Base-by-base conservation (phyloP, 2,888 invertebrate genomes). In the Mythimna lalbum region DNA sequence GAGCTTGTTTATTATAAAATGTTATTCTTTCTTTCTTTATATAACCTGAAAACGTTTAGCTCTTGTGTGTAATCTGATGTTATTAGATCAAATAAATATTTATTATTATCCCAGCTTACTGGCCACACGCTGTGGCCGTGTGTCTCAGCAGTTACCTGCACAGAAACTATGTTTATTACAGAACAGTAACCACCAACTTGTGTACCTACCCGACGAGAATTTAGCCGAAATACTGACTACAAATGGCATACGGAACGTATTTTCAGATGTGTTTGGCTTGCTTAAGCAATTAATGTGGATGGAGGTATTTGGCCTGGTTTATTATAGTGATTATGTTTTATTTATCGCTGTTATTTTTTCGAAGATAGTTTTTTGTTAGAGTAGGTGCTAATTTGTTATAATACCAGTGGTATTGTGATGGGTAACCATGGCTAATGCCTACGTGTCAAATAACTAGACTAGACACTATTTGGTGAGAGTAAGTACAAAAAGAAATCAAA, bases 81-180 rank as follows among this genome's bases (percentile, higher is more conserved):
- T 27, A 27, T 27, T 27, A 3, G 3, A 27, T 27, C 27, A 27
- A 27, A 27, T 27, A 27, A 27, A 3, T 3, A 27, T 27, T 27
- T 27, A 27, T 27, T 27, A 27, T 27, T 27, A 4, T 27, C 27
- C 27, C 33, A 50, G 50, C 1, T 47, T 5, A 56, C 55, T 72
- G 52, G 23, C 1, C 14, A 50, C n/a, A 43, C 53, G 33, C 12
- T 36, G 5, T 6, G 52, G n/a, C 91, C 52, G 89, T 93, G 82
- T 90, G 92, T 93, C 88, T 68, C 86, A 78, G 78, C 78, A 83
- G 86, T 89, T 93, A 92, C 93, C 93, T 93, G 93, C 87, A 90
- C 89, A 88, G 89, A 92, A 94, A 94, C 94, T 92, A 94, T 94
- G 93, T 94, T 91, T 94, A 94, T 93, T 92, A 93, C 92, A 85